These are phyloP conservation scores for Ceratosolen solmsi DNA, from an alignment of 1,140 invertebrate species.

Conservation along the genomic window DNA sequence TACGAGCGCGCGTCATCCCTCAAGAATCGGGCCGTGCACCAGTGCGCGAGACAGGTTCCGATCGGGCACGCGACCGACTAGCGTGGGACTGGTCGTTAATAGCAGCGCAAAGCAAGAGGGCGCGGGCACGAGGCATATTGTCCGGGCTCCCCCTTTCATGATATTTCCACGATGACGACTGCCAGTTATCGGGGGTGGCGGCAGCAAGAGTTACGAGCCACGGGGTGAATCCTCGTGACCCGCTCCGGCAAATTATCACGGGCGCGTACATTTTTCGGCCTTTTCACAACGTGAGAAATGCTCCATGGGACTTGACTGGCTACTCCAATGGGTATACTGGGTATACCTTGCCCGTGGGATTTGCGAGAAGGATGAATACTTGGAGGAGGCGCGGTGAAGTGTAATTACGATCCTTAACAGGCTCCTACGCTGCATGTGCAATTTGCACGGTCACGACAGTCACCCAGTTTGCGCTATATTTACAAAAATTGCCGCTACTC, in stretches of 20 bases:
- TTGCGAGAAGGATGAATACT: neutral
- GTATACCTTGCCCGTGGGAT: too few relatives aligned
- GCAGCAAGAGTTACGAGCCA: too few relatives aligned
- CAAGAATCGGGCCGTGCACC: constrained; percentile 49
- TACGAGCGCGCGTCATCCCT: constrained; percentile 22
- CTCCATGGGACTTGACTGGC: too few relatives aligned
- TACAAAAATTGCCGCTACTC: too few relatives aligned
- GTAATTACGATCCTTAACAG: too few relatives aligned
- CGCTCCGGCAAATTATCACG: neutral
- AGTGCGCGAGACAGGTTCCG: constrained; percentile 64
- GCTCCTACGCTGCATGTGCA: too few relatives aligned
- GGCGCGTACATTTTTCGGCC: neutral
- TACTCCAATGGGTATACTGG: too few relatives aligned
- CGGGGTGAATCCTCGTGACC: constrained; percentile 14
- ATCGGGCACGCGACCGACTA: constrained; percentile 62
- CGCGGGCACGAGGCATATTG: constrained; percentile 70
- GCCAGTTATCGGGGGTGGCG: neutral
- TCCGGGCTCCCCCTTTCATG: constrained; percentile 30
- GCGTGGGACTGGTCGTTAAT: constrained; percentile 67
- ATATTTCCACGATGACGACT: constrained; percentile 8
- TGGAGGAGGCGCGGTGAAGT: too few relatives aligned
- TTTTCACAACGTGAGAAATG: neutral
- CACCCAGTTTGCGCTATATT: too few relatives aligned
- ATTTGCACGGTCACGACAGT: too few relatives aligned
- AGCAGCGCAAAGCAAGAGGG: constrained; percentile 54